These are phyloP conservation scores for Nerophis ophidion DNA, from an alignment of 2,113 vertebrate genomes.

Conservation along the genomic window DNA sequence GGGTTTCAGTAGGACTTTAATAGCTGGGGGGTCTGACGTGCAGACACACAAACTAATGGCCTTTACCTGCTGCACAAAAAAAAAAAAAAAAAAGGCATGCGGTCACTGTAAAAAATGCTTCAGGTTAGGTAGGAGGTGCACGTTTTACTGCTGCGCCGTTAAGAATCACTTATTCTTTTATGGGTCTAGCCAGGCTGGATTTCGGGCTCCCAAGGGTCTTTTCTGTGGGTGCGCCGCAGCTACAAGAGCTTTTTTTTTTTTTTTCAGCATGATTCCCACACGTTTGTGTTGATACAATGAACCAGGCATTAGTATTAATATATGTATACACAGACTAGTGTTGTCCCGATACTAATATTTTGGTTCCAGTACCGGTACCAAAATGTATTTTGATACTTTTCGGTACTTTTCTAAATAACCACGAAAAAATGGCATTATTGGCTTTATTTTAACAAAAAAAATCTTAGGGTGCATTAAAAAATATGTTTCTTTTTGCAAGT, in stretches of 20 bases:
- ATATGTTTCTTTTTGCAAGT: no score
- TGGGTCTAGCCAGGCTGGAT: neutral
- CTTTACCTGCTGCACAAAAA: slow-evolving; percentile 17
- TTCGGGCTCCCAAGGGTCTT: neutral
- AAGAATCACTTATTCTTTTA: slow-evolving; percentile 13
- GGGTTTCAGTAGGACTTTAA: no score
- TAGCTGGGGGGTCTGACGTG: slow-evolving; percentile 15
- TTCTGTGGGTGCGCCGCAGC: neutral
- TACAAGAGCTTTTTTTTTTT: neutral
- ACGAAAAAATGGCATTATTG: no score
- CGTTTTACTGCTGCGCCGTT: slow-evolving; percentile 13
- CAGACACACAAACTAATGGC: slow-evolving; percentile 25
- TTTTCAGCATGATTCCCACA: neutral
- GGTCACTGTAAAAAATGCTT: slow-evolving; percentile 4
- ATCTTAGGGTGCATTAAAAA: no score
- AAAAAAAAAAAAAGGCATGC: slow-evolving; percentile 8
- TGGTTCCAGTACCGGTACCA: no score
- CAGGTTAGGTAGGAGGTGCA: slow-evolving; percentile 3
- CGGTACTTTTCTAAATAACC: no score
- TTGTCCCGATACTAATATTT: no score
- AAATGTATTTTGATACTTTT: no score
- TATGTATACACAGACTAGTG: neutral
- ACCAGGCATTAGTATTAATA: neutral
- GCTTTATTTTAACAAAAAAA: no score
- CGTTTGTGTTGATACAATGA: neutral